Evolutionary conservation across 2,888 invertebrate species (phyloP), one percentile per base, ranked within the genome.

Genomic region (Amiota communis): DNA sequence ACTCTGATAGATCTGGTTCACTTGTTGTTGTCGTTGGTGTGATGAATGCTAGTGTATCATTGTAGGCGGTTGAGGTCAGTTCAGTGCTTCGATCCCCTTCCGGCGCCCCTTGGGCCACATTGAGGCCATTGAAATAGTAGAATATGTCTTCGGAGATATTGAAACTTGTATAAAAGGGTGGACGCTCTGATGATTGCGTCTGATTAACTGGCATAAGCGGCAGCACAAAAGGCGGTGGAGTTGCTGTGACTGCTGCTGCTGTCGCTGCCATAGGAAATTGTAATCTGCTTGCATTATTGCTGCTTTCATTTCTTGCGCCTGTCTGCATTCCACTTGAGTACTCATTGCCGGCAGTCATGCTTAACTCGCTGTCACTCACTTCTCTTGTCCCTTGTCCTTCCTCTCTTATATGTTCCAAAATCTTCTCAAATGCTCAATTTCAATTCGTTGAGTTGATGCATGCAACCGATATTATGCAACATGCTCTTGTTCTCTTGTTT

Each of bases 61-160:
- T 76, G 61, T 74, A 56, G 74, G 67, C 67, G 12, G 49, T 63
- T 47, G 80, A 70, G 13, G 79, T 77, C 57, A 79, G 63, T 64
- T 81, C 81, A 48, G 79, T 81, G 75, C 81, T 84, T 12, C 79
- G 17, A 20, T 15, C 11, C 4, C 59, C 20, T 72, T n/a, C 20
- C 11, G 51, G 23, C 72, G 48, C 74, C 72, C 56, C 69, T 67
- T 67, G 63, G 48, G 74, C 80, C 72, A 80, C 74, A 74, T 77
- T 81, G 63, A 85, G 82, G 49, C 88, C 86, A 79, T 89, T 88
- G 77, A 88, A 88, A 67, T 88, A 89, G 77, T 86, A 86, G 79
- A 84, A 88, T 13, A 88, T 82, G 72, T 89, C 89, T 73, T 89
- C 89, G 67, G 88, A 89, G 77, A 88, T 86, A 76, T 89, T 89